Evolutionary conservation across 1,140 invertebrate species (phyloP).

Genomic region (Euschistus heros): DNA sequence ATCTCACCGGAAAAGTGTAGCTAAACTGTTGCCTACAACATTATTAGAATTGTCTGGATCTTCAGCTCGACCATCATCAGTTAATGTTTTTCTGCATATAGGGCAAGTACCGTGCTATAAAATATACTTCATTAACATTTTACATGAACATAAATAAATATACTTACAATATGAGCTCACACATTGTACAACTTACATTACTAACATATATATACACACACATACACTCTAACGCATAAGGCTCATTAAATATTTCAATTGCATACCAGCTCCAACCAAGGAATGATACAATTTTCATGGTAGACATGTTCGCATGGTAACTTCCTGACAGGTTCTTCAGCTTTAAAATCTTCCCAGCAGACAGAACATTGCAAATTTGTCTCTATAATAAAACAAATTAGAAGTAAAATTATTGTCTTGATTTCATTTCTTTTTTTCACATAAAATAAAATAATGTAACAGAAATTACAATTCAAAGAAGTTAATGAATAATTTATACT

Average conservation of each 20-base stretch:
- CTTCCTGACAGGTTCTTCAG: conserved; percentile 73
- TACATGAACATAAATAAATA: conserved; percentile 1
- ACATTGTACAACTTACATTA: neutral
- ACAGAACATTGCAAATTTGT: conserved; percentile 84
- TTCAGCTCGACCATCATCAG: conserved; percentile 41
- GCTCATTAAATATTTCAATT: neutral
- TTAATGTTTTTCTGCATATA: conserved; percentile 76
- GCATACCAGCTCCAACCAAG: conserved; percentile 81
- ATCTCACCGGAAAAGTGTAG: conserved; percentile 40
- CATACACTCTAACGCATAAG: neutral
- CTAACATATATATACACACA: too few relatives aligned
- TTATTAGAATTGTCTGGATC: conserved; percentile 34
- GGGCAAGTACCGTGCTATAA: conserved; percentile 85
- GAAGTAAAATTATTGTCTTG: too few relatives aligned
- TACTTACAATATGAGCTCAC: neutral
- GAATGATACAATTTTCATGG: conserved; percentile 84
- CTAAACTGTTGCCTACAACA: conserved; percentile 38
- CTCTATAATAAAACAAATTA: conserved; percentile 38
- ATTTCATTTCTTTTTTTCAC: too few relatives aligned
- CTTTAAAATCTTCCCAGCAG: conserved; percentile 88
- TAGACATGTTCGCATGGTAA: conserved; percentile 87
- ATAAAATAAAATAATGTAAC: too few relatives aligned
- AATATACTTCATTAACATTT: conserved; percentile 12
- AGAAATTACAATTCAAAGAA: too few relatives aligned
- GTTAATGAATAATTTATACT: too few relatives aligned